phyloP scores from a whole-genome alignment of 2,888 invertebrate genomes.

The Habroteleia sp. region DNA sequence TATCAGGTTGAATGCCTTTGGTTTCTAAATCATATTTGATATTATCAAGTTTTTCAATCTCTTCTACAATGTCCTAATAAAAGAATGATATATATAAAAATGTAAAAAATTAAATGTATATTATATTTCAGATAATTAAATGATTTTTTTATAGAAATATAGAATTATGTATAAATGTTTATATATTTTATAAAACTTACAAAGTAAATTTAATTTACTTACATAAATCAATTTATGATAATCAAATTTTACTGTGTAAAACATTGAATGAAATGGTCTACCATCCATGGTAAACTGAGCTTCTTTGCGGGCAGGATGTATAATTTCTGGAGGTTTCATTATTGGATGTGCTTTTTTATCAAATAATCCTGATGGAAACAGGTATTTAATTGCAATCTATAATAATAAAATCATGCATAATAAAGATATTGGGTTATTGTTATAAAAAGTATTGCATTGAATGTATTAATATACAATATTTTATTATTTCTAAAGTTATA shows the following conservation, averaged over 20 bases:
- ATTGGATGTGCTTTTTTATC: conserved; percentile 92
- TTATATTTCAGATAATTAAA: too few relatives aligned
- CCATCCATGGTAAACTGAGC: conserved; percentile 96
- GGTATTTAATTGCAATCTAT: conserved; percentile 34
- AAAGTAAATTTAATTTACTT: conserved; percentile 77
- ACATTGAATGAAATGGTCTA: conserved; percentile 93
- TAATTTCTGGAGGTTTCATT: conserved; percentile 93
- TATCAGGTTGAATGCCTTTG: not conserved
- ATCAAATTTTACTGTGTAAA: conserved; percentile 94
- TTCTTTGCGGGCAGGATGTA: conserved; percentile 91
- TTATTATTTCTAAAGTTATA: too few relatives aligned
- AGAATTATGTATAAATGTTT: too few relatives aligned
- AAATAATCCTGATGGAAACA: conserved; percentile 94
- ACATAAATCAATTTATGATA: conserved; percentile 92
- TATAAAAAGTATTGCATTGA: too few relatives aligned
- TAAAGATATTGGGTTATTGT: too few relatives aligned
- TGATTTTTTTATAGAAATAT: too few relatives aligned
- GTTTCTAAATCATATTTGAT: conserved; percentile 18
- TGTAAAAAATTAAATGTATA: too few relatives aligned
- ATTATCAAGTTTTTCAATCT: conserved; percentile 85
- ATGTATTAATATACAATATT: not conserved
- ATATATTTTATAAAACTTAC: too few relatives aligned
- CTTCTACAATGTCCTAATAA: conserved; percentile 87
- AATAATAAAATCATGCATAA: not conserved
- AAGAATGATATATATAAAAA: too few relatives aligned